These are phyloP conservation scores for Saccostrea cuccullata DNA, from an alignment of 1,140 invertebrate genomes.

Conservation along the genomic window DNA sequence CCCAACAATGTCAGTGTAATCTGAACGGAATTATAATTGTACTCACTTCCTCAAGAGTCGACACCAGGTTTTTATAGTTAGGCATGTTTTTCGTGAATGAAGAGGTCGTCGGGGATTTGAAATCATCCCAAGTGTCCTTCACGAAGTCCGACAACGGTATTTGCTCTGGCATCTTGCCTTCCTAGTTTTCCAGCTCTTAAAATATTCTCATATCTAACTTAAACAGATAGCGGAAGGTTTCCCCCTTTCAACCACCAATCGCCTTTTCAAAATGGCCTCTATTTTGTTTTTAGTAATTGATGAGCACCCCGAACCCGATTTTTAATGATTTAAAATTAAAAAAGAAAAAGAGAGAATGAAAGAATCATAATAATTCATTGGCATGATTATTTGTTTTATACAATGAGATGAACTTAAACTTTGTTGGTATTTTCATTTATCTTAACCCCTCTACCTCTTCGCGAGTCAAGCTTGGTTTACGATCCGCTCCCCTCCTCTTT, in stretches of 20 bases:
- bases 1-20: not conserved
- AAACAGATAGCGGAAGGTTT: conserved; percentile 26
- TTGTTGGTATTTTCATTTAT: no score
- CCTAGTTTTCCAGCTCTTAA: not conserved
- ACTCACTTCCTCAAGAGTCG: conserved; percentile 93
- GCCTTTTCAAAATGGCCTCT: conserved; percentile 33
- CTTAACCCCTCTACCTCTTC: no score
- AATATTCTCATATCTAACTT: not conserved
- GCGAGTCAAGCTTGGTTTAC: no score
- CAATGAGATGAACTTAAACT: no score
- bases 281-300: conserved; percentile 29
- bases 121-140: conserved; percentile 96
- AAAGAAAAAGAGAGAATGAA: no score
- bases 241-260: not conserved
- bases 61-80: conserved; percentile 94
- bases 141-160: conserved; percentile 91
- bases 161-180: conserved; percentile 62
- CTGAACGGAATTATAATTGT: not conserved
- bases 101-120: conserved; percentile 96
- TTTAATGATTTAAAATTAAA: not conserved
- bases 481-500: no score
- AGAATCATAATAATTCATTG: no score
- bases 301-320: not conserved
- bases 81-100: conserved; percentile 96
- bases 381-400: no score